These are phyloP conservation scores for Labeo rohita DNA, from an alignment of 2,113 vertebrate species.

Conservation along the genomic window DNA sequence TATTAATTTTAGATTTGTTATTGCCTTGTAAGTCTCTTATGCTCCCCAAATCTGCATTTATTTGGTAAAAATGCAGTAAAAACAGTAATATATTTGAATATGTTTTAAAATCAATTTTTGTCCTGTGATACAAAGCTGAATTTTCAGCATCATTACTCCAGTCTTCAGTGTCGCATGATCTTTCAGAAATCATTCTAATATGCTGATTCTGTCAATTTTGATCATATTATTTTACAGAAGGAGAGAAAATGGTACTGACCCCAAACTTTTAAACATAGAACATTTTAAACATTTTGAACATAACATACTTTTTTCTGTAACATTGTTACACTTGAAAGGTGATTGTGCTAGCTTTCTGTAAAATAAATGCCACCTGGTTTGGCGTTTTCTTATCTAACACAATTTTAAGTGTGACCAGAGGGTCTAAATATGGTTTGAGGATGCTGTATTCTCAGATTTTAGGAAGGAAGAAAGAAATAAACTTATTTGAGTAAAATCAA, in stretches of 20 bases:
- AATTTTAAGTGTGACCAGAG: neutral
- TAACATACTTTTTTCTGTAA: neutral
- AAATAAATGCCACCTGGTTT: neutral
- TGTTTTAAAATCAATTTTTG: too few species aligned
- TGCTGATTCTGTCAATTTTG: neutral
- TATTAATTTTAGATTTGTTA: too few species aligned
- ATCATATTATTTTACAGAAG: too few species aligned
- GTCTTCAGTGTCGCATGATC: neutral
- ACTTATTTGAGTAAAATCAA: neutral
- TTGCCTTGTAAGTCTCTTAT: neutral
- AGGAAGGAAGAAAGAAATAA: neutral
- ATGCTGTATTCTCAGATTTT: neutral
- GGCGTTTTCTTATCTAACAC: neutral
- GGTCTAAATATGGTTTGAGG: neutral
- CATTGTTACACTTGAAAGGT: neutral
- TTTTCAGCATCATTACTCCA: neutral
- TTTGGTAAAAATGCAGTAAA: neutral
- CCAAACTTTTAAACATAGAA: neutral
- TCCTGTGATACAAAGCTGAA: neutral
- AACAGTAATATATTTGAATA: too few species aligned
- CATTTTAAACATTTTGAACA: too few species aligned
- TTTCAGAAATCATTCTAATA: neutral
- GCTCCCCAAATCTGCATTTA: neutral
- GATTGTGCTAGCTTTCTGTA: neutral
- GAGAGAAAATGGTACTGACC: neutral